phyloP scores from a whole-genome alignment of 2,888 invertebrate species.

The Xestia c-nigrum region DNA sequence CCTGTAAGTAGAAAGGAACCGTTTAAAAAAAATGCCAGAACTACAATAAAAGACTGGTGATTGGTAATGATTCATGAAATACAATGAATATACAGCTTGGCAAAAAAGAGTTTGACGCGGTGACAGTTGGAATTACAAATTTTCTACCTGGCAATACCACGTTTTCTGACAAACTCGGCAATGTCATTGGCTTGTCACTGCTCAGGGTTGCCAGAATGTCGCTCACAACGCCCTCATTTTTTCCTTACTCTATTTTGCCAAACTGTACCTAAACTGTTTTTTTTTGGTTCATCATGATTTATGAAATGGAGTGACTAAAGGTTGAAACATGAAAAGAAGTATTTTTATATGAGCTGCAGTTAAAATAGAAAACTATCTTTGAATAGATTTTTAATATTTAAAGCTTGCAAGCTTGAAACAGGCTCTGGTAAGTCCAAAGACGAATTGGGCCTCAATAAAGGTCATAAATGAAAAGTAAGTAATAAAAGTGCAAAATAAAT shows the following conservation, averaged over 20 bases:
- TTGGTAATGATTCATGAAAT: neutral
- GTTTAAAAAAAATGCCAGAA: constrained; percentile 4
- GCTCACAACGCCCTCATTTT: too few species aligned
- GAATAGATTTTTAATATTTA: too few species aligned
- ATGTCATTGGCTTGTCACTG: too few species aligned
- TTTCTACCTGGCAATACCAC: too few species aligned
- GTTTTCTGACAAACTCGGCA: too few species aligned
- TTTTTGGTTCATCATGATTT: neutral
- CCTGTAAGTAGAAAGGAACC: constrained; percentile 73
- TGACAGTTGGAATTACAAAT: too few species aligned
- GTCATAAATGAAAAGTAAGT: neutral
- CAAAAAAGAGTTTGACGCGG: too few species aligned
- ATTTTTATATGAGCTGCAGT: neutral
- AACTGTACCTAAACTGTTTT: neutral
- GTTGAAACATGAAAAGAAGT: constrained; percentile 1
- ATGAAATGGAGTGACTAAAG: constrained; percentile 11
- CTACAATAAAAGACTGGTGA: neutral
- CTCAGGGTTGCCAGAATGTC: too few species aligned
- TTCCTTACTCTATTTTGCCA: too few species aligned
- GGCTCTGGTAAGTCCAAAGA: neutral
- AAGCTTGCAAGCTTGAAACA: neutral
- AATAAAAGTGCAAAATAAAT: too few species aligned
- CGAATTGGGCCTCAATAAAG: neutral
- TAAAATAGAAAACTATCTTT: neutral
- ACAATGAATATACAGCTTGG: too few species aligned